Evolutionary conservation across 2,113 vertebrate species (phyloP).

Genomic region (Ciconia boyciana): DNA sequence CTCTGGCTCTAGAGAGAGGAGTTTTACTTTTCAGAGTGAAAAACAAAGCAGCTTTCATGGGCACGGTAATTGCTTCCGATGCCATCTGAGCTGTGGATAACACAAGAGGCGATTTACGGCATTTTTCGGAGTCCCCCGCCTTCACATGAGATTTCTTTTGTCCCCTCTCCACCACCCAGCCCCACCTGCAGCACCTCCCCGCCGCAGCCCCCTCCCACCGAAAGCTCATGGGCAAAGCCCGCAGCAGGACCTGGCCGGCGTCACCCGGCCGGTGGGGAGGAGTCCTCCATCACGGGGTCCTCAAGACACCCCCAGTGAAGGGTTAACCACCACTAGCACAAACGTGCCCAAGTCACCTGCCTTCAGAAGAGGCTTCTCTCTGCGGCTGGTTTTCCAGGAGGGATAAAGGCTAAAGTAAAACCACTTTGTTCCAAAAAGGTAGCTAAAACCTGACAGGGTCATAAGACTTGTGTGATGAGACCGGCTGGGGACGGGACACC

Average conservation of each 20-base stretch:
- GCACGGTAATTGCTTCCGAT: neutral
- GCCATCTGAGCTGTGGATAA: neutral
- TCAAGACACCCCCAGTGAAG: neutral
- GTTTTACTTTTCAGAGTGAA: neutral
- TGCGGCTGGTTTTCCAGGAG: neutral
- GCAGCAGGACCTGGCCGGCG: neutral
- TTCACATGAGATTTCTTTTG: accelerated
- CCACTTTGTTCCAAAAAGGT: neutral
- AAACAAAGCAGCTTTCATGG: neutral
- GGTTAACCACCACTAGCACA: neutral
- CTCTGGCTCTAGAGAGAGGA: neutral
- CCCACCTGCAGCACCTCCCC: neutral
- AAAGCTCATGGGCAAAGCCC: neutral
- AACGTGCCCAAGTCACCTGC: accelerated
- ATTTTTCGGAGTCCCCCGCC: accelerated
- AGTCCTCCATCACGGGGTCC: neutral
- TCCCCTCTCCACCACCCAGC: neutral
- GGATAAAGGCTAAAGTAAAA: neutral
- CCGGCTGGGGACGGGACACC: neutral
- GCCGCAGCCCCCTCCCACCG: neutral
- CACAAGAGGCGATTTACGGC: neutral
- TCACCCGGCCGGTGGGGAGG: neutral
- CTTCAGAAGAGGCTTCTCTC: neutral
- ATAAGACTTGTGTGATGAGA: neutral
- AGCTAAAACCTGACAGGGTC: neutral